phyloP scores from a whole-genome alignment of 2,113 vertebrate species.

The Fulica atra region DNA sequence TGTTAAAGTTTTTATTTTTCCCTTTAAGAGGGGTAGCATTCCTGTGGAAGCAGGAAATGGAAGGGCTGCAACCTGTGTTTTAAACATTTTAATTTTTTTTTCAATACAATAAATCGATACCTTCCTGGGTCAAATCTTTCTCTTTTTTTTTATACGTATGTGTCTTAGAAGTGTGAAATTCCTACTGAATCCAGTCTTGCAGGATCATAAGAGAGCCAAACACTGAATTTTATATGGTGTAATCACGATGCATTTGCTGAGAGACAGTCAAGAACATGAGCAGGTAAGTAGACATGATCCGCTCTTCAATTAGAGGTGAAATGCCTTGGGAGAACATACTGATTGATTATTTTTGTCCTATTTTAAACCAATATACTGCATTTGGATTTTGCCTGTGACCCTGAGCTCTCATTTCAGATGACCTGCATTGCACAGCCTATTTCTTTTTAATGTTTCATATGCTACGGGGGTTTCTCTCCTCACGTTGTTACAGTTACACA shows the following conservation, averaged over 20 bases:
- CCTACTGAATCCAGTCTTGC: not conserved
- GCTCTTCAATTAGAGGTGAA: slow-evolving; percentile 45
- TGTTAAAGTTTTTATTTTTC: not conserved
- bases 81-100: not conserved
- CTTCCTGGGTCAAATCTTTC: not conserved
- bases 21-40: not conserved
- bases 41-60: not conserved
- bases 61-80: not conserved
- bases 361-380: not conserved
- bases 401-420: not conserved
- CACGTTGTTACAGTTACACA: not conserved
- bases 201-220: not conserved
- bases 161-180: not conserved
- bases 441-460: not conserved
- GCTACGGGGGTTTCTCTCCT: not conserved
- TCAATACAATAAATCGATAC: not conserved
- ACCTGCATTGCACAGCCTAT: not conserved
- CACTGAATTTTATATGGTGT: not conserved
- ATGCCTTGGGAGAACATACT: not conserved
- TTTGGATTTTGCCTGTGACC: not conserved
- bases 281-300: slow-evolving; percentile 39
- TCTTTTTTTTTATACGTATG: not conserved
- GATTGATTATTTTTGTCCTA: not conserved
- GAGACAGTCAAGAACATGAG: not conserved
- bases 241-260: slow-evolving; percentile 1